Base-by-base conservation (phyloP, 1,140 invertebrate species). In the Hylaeus anthracinus region DNA sequence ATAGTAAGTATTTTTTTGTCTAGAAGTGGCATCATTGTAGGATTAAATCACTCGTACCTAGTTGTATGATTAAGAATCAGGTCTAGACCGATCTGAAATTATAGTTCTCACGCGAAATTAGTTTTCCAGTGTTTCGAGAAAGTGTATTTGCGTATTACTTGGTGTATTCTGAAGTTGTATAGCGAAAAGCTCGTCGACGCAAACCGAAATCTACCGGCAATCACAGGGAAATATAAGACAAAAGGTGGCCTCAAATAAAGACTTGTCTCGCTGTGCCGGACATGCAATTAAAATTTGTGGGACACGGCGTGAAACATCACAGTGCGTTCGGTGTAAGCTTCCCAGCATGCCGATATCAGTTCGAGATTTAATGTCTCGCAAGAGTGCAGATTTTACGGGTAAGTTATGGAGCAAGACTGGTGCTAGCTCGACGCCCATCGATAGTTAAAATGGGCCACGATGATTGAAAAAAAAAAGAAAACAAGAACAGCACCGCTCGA, bases 261-360 rank as follows among this genome's bases (percentile, higher is more conserved):
- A 51, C 45, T 45, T 3, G 15, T 39, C 43, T n/a, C 12, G 60
- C 10, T 8, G 26, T 3, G 61, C 6, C 61, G 55, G 77, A 73
- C 77, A 56, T 79, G 64, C 77, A 73, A 79, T 79, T 79, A 64
- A 79, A 79, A 79, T 73, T 45, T 51, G 51, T 41, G 60, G 43
- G 14, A 73, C 61, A 65, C 51, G 53, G 56, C 9, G 39, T n/a
- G 73, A 14, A 71, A 81, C 67, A 51, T 71, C 41, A 58, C 58
- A n/a, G 43, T 37, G 66, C 60, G 39, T 71, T 78, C 74, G 67
- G 53, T 81, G 74, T 81, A 81, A 81, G 71, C 78, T 81, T 78
- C n/a, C 67, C 53, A 51, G 60, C 15, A 58, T 81, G 80, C 74
- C 80, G 70, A 81, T 81, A 81, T 81, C 80, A 81, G 80, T 65